Evolutionary conservation across 2,113 vertebrate species (phyloP).

Genomic region (Lutjanus erythropterus): DNA sequence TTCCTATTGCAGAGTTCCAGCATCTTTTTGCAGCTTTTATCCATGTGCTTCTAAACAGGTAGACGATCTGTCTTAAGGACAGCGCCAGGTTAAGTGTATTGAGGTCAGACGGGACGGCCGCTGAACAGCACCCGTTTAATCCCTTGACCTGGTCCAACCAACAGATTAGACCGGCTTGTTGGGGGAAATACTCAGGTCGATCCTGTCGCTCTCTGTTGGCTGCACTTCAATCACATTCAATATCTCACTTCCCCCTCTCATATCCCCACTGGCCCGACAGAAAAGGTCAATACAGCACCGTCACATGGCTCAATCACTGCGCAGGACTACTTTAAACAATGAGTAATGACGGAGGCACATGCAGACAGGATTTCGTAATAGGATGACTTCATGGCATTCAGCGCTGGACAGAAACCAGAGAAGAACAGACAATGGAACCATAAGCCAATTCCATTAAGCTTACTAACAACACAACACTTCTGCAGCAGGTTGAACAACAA

Average conservation of each 20-base stretch:
- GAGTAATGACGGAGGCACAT: constrained; percentile 38
- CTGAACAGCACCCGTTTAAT: constrained; percentile 66
- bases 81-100: constrained; percentile 57
- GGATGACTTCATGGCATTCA: constrained; percentile 38
- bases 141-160: constrained; percentile 69
- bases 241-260: constrained; percentile 53
- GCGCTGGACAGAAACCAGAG: constrained; percentile 11
- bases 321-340: constrained; percentile 45
- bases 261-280: constrained; percentile 40
- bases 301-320: constrained; percentile 46
- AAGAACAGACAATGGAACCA: constrained; percentile 9
- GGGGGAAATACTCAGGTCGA: constrained; percentile 63
- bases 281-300: constrained; percentile 61
- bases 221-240: constrained; percentile 74
- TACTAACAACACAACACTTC: not conserved
- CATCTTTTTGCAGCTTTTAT: constrained; percentile 1
- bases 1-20: not conserved
- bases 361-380: constrained; percentile 34
- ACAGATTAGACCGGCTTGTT: constrained; percentile 71
- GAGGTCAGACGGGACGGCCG: constrained; percentile 70
- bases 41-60: constrained; percentile 42
- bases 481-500: constrained; percentile 5
- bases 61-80: constrained; percentile 51
- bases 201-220: constrained; percentile 69
- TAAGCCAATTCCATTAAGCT: constrained; percentile 15